phyloP scores from a whole-genome alignment of 2,888 invertebrate genomes.

The Ochropacha duplaris region DNA sequence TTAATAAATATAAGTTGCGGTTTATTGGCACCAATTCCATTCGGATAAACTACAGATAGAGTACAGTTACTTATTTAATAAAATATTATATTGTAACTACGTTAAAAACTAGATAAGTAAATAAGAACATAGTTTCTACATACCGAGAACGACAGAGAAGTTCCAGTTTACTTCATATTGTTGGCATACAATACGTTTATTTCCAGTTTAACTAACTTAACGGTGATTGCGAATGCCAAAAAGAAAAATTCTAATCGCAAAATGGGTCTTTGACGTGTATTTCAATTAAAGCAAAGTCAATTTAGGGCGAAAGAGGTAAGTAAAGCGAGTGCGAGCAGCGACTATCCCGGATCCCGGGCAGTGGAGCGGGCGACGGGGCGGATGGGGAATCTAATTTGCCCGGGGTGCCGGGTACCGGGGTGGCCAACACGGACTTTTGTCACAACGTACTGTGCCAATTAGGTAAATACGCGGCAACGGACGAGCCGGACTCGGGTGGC shows the following conservation, averaged over 20 bases:
- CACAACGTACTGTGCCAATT: conserved; percentile 72
- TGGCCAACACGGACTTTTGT: conserved; percentile 68
- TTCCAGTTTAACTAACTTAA: neutral
- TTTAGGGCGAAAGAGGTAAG: conserved; percentile 75
- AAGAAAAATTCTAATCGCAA: conserved; percentile 45
- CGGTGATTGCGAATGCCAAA: conserved; percentile 17
- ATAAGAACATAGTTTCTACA: too few relatives aligned
- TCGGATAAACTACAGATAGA: too few relatives aligned
- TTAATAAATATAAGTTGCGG: too few relatives aligned
- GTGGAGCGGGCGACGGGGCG: conserved; percentile 30
- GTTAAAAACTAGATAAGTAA: too few relatives aligned
- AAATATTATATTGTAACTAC: too few relatives aligned
- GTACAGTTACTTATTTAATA: too few relatives aligned
- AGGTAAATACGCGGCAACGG: conserved; percentile 68
- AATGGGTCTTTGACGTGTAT: conserved; percentile 55
- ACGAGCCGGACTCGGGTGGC: conserved; percentile 18
- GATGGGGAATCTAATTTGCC: conserved; percentile 72
- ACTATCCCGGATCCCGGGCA: conserved; percentile 12
- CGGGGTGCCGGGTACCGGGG: conserved; percentile 25
- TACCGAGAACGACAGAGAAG: too few relatives aligned
- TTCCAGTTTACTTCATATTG: neutral
- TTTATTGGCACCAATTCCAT: too few relatives aligned
- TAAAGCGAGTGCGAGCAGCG: conserved; percentile 50
- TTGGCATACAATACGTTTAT: neutral
- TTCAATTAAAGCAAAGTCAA: conserved; percentile 72